These are phyloP conservation scores for Drosophila serrata DNA, from an alignment of 1,140 invertebrate species.

Conservation along the genomic window DNA sequence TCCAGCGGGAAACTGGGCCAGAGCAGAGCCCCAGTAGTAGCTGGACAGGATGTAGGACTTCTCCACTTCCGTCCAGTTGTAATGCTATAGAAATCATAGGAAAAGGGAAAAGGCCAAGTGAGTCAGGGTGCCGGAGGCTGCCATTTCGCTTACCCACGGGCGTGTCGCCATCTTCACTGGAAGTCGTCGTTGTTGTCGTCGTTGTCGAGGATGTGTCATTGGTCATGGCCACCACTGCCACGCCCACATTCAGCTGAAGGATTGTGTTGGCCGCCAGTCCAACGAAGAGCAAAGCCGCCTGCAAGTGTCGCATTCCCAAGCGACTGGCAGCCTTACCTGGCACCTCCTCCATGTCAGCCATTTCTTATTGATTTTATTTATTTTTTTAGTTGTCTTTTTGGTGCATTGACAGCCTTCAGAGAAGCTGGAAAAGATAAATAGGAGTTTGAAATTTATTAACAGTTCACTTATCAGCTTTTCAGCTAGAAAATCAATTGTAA, in stretches of 20 bases:
- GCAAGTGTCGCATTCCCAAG: slow-evolving; percentile 88
- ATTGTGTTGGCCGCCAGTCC: slow-evolving; percentile 88
- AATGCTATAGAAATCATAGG: slow-evolving; percentile 63
- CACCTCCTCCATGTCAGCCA: slow-evolving; percentile 46
- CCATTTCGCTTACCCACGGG: slow-evolving; percentile 68
- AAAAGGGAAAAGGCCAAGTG: not conserved
- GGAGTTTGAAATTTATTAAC: not conserved
- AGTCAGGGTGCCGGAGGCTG: slow-evolving; percentile 3
- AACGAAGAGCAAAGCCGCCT: slow-evolving; percentile 88
- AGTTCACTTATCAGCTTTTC: too few relatives aligned
- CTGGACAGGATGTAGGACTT: slow-evolving; percentile 88
- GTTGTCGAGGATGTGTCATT: slow-evolving; percentile 37
- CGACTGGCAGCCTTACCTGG: slow-evolving; percentile 52
- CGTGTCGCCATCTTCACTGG: slow-evolving; percentile 55
- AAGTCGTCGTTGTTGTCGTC: not conserved
- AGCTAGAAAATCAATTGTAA: not conserved
- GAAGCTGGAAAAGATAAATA: slow-evolving; percentile 4
- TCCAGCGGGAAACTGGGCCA: slow-evolving; percentile 75
- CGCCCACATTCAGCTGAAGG: slow-evolving; percentile 89
- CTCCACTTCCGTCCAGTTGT: slow-evolving; percentile 86
- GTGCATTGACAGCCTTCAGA: not conserved
- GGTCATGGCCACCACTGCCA: slow-evolving; percentile 87
- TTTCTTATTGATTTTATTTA: slow-evolving; percentile 9
- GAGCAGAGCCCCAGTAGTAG: slow-evolving; percentile 87
- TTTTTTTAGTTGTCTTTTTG: not conserved